Evolutionary conservation across 2,888 invertebrate species (phyloP), one percentile per base, ranked within the genome.

Genomic region (Netelia melanura): DNA sequence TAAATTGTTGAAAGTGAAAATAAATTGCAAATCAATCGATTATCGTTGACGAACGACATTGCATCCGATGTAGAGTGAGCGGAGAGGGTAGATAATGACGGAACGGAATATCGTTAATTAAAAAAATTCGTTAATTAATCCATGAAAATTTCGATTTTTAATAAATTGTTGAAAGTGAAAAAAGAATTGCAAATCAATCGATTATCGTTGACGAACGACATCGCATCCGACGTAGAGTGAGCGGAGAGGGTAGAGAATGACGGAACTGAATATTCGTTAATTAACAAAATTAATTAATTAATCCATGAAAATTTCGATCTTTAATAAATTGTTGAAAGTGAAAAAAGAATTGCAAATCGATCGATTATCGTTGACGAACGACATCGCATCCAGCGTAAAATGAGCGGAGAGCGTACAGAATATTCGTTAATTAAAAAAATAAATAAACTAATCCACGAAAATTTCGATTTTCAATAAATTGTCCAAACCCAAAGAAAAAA

Each of bases 151-250:
- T 52, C 52, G 3, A 52, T 14, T n/a, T 52, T 52, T 52, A 3
- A 3, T 0, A 11, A n/a, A 52, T n/a, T 14, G 14, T n/a, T 5
- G 11, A 52, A 52, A 30, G 30, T 30, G 30, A 30, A 30, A 30
- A 30, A 30, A 0, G 2, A 30, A 30, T 30, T 30, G 30, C 5
- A 30, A 30, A 30, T 30, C 30, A 5, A 5, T 30, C 30, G 30
- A 30, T 5, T 17, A 17, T 17, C 17, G 17, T 17, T 17, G 17
- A 17, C 17, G 17, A 17, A 25, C 68, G 70, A 38, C 75, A 68
- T 75, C 61, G 61, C 48, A 17, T 44, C 30, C 61, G 48, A 74
- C 58, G 44, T 65, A 72, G 56, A 71, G 61, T 30, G 30, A 30
- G 30, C 58, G 21, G 9, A 17, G 21, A 58, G 17, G 6, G 17